Base-by-base conservation (phyloP, 2,797 vertebrate species). In the Megaceryle alcyon region DNA sequence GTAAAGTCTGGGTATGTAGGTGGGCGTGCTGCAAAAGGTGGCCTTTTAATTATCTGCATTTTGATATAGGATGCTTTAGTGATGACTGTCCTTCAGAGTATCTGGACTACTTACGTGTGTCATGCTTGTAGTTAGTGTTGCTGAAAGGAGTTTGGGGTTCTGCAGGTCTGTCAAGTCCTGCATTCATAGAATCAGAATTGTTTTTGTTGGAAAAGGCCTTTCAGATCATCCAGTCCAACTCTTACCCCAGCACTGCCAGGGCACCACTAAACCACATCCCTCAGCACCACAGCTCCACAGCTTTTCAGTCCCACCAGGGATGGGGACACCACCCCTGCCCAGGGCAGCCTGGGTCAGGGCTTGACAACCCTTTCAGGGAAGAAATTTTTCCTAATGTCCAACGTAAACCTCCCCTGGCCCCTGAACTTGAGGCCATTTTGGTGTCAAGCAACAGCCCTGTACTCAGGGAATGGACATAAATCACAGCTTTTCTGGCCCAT, bases 211-310 rank as follows among this genome's bases (percentile, higher is more conserved):
- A 56, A 43, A 70, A 80, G 37, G 46, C 22, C 8, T 53, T 37
- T 26, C 44, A 57, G 48, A 44, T 64, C 0, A 49, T 68, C 0
- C 2, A 69, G 14, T 76, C 68, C 51, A 60, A 0, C 41, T 0
- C 0, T 41, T 31, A 10, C n/a, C 10, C 7, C 11, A 9, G 33
- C 25, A 15, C 13, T 44, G 63, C 11, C 69, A 63, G 61, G 21
- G 14, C 39, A 37, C 7, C 20, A 18, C 17, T 51, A 39, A 35
- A 5, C 48, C 23, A 5, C 22, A 37, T 71, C n/a, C n/a, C 10
- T 29, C 29, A 43, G 61, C 3, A 4, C 15, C 9, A 25, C 7
- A 3, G 44, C 26, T n/a, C 4, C 14, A 8, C 0, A 0, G 49
- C 23, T 94, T 18, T 23, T 28, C 23, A 79, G 43, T 21, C 25